Conservation (phyloP, 2,888 invertebrate genomes). For the Lepidochitona cinerea region DNA sequence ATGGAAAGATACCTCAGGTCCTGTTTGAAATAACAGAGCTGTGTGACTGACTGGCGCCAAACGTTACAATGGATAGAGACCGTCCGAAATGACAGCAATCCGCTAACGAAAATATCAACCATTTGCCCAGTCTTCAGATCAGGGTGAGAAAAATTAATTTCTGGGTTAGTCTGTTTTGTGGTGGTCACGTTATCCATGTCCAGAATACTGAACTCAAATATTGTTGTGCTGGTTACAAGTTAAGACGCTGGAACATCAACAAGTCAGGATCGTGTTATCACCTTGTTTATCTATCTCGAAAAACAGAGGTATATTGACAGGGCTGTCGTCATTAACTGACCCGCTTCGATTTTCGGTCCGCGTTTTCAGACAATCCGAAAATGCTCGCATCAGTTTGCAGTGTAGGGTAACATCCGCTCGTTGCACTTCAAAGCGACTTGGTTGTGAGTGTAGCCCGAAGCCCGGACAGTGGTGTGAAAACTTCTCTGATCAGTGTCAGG, state of each 20-base stretch:
- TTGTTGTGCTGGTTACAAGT: background rate
- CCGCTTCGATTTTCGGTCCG: background rate
- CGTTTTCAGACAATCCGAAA: too few relatives aligned
- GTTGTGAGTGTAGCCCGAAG: background rate
- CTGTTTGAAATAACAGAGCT: slow-evolving; percentile 3
- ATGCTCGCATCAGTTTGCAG: background rate
- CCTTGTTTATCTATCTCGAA: background rate
- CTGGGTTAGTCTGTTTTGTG: background rate
- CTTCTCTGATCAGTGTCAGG: background rate
- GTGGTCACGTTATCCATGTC: slow-evolving; percentile 1
- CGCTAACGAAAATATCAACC: background rate
- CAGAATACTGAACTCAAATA: background rate
- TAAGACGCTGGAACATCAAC: background rate
- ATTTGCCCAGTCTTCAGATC: background rate
- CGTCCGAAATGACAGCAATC: background rate
- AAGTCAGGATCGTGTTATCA: background rate
- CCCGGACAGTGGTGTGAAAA: background rate
- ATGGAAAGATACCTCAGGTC: slow-evolving; percentile 1
- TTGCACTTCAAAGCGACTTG: background rate
- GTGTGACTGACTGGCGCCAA: slow-evolving; percentile 1
- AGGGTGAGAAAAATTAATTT: slow-evolving; percentile 8
- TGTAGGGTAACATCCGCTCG: background rate
- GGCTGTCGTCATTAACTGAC: background rate
- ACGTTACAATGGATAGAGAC: background rate
- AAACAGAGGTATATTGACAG: background rate